Evolutionary conservation across 2,797 vertebrate species (phyloP).

Genomic region (Nyctalus aviator): DNA sequence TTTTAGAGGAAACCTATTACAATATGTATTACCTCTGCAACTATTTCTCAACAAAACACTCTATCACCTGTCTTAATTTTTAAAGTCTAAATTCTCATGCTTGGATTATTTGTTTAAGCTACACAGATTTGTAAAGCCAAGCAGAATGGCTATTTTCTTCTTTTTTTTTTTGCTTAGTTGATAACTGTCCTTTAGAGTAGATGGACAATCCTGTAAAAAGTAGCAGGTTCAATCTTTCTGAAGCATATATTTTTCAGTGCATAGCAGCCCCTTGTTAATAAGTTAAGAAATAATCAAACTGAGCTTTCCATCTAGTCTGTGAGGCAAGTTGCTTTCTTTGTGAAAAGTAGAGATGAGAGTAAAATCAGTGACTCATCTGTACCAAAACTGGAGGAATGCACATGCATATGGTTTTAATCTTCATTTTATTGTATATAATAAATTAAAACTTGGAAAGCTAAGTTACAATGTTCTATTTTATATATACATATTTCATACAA

Average conservation of each 20-base stretch:
- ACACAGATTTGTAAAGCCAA: slow-evolving; percentile 42
- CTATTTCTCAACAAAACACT: not conserved
- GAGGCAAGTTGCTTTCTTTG: slow-evolving; percentile 61
- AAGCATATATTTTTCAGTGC: slow-evolving; percentile 67
- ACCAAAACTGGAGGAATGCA: slow-evolving; percentile 54
- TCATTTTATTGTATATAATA: slow-evolving; percentile 40
- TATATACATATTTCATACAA: slow-evolving; percentile 20
- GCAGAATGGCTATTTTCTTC: slow-evolving; percentile 46
- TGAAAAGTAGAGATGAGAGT: slow-evolving; percentile 68
- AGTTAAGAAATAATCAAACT: slow-evolving; percentile 78
- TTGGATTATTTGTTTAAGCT: slow-evolving; percentile 51
- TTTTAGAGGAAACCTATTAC: not conserved
- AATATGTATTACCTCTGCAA: not conserved
- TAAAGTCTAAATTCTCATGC: not conserved
- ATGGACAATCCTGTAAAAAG: slow-evolving; percentile 61
- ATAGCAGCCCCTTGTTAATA: slow-evolving; percentile 72
- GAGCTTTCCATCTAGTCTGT: slow-evolving; percentile 66
- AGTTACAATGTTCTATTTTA: not conserved
- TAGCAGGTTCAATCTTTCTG: slow-evolving; percentile 59
- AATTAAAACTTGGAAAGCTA: slow-evolving; percentile 44
- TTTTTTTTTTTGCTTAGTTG: slow-evolving; percentile 71
- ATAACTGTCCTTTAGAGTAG: slow-evolving; percentile 75
- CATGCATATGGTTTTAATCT: slow-evolving; percentile 26
- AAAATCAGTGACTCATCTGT: slow-evolving; percentile 65
- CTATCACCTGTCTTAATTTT: slow-evolving; percentile 26